Conservation (phyloP, 2,888 invertebrate genomes). For the Autographa pulchrina region DNA sequence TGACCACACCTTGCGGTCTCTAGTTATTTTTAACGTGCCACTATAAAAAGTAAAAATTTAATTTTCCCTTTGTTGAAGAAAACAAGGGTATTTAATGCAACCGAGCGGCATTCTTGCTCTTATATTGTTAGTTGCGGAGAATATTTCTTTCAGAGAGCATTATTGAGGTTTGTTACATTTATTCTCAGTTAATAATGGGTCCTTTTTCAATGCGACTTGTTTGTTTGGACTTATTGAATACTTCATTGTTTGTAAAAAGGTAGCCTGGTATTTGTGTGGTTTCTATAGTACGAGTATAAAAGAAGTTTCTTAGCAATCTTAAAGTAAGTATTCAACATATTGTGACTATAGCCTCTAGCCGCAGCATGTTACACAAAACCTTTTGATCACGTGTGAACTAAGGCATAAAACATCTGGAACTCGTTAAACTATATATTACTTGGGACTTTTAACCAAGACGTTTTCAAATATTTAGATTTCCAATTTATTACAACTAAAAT, state of each 20-base stretch:
- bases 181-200: constrained; percentile 16
- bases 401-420: background rate
- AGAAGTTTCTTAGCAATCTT: background rate
- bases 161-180: constrained; percentile 21
- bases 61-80: constrained; percentile 53
- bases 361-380: background rate
- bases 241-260: background rate
- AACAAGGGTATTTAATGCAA: constrained; percentile 63
- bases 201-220: background rate
- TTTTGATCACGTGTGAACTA: background rate
- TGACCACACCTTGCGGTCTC: constrained; percentile 23
- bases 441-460: too few relatives aligned
- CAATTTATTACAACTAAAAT: too few relatives aligned
- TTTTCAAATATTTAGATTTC: too few relatives aligned
- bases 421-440: too few relatives aligned
- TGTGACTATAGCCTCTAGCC: background rate
- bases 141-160: constrained; percentile 29
- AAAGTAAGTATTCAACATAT: background rate
- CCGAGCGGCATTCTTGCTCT: constrained; percentile 38
- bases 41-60: constrained; percentile 55
- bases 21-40: constrained; percentile 48
- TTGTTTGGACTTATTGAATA: background rate
- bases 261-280: background rate
- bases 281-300: too few relatives aligned
- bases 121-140: constrained; percentile 24